phyloP scores from a whole-genome alignment of 1,140 invertebrate genomes.

The Neodiprion lecontei region DNA sequence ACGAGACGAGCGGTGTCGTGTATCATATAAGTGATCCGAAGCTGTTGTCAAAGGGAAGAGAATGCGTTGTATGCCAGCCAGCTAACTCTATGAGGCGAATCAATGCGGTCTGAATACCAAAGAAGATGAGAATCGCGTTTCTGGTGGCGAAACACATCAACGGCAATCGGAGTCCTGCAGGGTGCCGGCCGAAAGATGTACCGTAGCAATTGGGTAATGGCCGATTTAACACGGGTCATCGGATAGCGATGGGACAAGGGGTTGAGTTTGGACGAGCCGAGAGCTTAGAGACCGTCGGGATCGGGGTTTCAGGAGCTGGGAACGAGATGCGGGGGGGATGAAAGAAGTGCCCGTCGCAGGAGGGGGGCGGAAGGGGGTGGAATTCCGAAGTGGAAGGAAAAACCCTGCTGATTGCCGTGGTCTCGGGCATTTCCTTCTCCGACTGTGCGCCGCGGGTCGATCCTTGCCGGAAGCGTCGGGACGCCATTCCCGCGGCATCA shows the following conservation, averaged over 20 bases:
- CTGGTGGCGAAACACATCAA: too few relatives aligned
- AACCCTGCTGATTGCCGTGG: slow-evolving; percentile 42
- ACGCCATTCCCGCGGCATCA: background rate
- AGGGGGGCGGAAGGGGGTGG: slow-evolving; percentile 15
- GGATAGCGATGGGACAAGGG: slow-evolving; percentile 43
- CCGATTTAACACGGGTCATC: slow-evolving; percentile 51
- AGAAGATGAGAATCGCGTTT: too few relatives aligned
- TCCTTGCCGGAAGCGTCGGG: background rate
- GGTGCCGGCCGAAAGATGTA: slow-evolving; percentile 15
- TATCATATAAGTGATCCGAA: too few relatives aligned
- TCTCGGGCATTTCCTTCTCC: background rate
- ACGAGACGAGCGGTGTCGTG: too few relatives aligned
- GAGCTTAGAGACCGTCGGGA: background rate
- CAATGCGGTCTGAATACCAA: too few relatives aligned
- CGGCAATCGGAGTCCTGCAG: too few relatives aligned
- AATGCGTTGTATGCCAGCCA: too few relatives aligned
- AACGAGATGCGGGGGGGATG: slow-evolving; percentile 21
- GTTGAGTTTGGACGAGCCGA: slow-evolving; percentile 6
- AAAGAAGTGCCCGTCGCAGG: slow-evolving; percentile 19
- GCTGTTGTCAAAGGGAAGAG: too few relatives aligned
- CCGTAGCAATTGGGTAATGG: slow-evolving; percentile 46
- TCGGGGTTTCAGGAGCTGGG: background rate
- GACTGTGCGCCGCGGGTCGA: background rate
- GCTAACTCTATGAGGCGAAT: too few relatives aligned
- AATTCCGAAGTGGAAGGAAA: slow-evolving; percentile 27